Evolutionary conservation across 1,140 invertebrate genomes (phyloP), one percentile per base, ranked within the genome.

Genomic region (Cydia pomonella): DNA sequence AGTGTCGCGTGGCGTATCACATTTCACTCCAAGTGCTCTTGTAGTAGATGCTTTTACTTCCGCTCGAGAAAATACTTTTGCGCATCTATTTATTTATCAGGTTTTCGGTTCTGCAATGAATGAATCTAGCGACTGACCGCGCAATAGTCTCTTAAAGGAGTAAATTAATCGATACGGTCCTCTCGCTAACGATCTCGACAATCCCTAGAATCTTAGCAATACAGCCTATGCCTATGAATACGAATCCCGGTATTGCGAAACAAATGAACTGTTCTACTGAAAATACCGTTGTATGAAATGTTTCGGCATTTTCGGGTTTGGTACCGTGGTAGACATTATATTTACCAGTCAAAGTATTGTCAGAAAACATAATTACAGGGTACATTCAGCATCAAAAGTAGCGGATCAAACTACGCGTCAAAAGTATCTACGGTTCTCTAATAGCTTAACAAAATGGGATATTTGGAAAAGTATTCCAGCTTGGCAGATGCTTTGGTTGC

Each of bases 161-260:
- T 21, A n/a, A 18, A 59, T 59, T 23, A 59, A 23, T 21, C 18
- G 53, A 53, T 16, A 16, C 50, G 18, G 21, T 12, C 53, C 9
- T 6, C 7, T n/a, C 21, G 21, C 12, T 21, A 21, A 59, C n/a
- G 18, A 59, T 59, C 9, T 23, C 10, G 21, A 59, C 16, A 59
- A 59, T 5, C 9, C 23, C 21, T 59, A n/a, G 9, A 59, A 7
- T 59, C 21, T 66, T n/a, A 66, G 63, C 62, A 63, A 63, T 27
- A 63, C 21, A 63, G 21, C 62, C 62, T 12, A 62, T n/a, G 18
- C 53, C 33, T 38, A 38, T 38, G n/a, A 62, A n/a, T 62, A n/a
- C 23, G 3, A 38, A 38, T 9, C 33, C 33, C 33, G 33, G 33
- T 38, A 38, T 38, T 38, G 33, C 33, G 33, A 38, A 9, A 38